Evolutionary conservation across 2,888 invertebrate species (phyloP), one percentile per base, ranked within the genome.

Genomic region (Arctia plantaginis): DNA sequence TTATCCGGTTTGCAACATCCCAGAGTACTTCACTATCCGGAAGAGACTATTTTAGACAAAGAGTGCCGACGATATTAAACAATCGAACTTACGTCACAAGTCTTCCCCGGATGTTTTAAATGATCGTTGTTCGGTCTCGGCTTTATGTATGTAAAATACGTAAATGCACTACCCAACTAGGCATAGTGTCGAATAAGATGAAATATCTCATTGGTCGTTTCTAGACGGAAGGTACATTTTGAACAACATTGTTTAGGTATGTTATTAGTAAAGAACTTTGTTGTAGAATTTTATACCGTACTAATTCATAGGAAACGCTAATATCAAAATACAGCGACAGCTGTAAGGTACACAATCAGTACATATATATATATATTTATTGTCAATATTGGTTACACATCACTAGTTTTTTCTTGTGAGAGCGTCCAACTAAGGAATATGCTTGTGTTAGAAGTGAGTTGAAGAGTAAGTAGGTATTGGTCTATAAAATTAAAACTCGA

Each of bases 21-120:
- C 85, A 85, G 85, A 62, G 87, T 86, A 89, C 90, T 90, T 86
- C 82, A 86, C 79, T 81, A 85, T 83, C 87, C 90, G 91, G 90
- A 90, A 89, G 87, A 81, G 85, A 80, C 82, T 76, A 81, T 81
- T 78, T 85, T 86, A 86, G 80, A 90, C 90, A 89, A 90, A 91
- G 88, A 88, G 86, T 80, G 78, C 73, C 74, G 83, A 82, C 85
- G 80, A 82, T 78, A 81, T 80, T 78, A 72, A 80, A 85, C 85
- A 86, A 88, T 87, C 80, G 85, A 88, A 87, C 81, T 88, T 86
- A 88, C 85, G 84, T 88, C 87, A 88, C 85, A 77, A 75, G 73
- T 47, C 65, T 66, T 70, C 73, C 44, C 69, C 66, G 75, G 66
- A 65, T 72, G 70, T 68, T 33, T 23, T 71, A 23, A 69, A 72